phyloP scores from a whole-genome alignment of 2,113 vertebrate genomes.

The Madoqua kirkii region DNA sequence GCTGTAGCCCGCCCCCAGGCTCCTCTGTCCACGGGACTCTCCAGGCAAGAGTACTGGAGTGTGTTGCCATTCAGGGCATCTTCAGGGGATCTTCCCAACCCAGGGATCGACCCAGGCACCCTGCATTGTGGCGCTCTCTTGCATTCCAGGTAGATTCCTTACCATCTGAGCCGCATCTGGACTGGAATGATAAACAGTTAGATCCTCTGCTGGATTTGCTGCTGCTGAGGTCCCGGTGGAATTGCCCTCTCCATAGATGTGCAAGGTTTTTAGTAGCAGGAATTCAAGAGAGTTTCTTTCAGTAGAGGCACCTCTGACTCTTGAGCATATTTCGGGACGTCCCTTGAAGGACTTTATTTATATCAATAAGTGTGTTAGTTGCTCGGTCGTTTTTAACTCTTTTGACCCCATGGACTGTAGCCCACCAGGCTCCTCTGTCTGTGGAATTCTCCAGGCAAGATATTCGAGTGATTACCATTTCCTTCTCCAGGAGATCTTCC shows the following conservation, averaged over 20 bases:
- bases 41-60: not conserved
- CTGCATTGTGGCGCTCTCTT: not conserved
- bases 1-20: accelerated
- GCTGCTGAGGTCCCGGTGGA: accelerated
- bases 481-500: not conserved
- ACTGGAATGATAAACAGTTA: accelerated
- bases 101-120: accelerated
- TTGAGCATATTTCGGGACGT: accelerated
- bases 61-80: not conserved
- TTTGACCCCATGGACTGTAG: not conserved
- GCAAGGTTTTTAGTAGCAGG: accelerated
- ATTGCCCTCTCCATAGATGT: accelerated
- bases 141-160: not conserved
- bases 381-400: not conserved
- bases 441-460: not conserved
- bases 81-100: not conserved
- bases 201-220: too few species aligned
- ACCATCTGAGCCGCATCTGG: not conserved
- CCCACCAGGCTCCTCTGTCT: not conserved
- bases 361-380: not conserved
- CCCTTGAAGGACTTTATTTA: not conserved
- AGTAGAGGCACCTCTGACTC: accelerated
- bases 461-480: not conserved
- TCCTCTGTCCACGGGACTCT: not conserved
- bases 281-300: accelerated